Evolutionary conservation across 2,888 invertebrate species (phyloP).

Genomic region (Acanthosepion pharaonis): DNA sequence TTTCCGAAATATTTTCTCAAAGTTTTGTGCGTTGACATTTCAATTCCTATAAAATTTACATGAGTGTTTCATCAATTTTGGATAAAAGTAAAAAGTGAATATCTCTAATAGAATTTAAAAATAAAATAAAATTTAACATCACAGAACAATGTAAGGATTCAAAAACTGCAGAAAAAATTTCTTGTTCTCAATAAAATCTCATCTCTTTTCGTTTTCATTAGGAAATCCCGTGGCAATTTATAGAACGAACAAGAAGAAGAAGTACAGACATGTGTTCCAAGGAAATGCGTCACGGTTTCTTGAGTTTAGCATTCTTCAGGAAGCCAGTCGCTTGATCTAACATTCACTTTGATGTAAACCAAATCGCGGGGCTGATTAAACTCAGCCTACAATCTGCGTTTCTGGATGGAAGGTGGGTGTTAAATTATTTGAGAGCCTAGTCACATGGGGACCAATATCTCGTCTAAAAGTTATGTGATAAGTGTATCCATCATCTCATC

Average conservation of each 20-base stretch:
- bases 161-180: background rate
- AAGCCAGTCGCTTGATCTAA: background rate
- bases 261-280: background rate
- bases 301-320: background rate
- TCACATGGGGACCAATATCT: constrained; percentile 2
- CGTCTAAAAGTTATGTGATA: background rate
- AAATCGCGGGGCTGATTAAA: constrained; percentile 33
- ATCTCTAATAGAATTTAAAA: too few species aligned
- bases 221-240: background rate
- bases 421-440: background rate
- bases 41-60: too few species aligned
- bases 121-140: too few species aligned
- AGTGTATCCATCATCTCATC: background rate
- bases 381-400: background rate
- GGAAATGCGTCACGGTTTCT: background rate
- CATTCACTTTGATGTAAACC: constrained; percentile 8
- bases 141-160: background rate
- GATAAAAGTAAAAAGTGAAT: too few species aligned
- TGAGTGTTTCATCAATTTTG: too few species aligned
- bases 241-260: background rate
- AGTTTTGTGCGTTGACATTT: too few species aligned
- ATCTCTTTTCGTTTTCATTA: background rate
- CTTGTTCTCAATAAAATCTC: background rate
- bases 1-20: too few species aligned
- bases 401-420: background rate